phyloP scores from a whole-genome alignment of 2,797 vertebrate species.

The Helarctos malayanus region DNA sequence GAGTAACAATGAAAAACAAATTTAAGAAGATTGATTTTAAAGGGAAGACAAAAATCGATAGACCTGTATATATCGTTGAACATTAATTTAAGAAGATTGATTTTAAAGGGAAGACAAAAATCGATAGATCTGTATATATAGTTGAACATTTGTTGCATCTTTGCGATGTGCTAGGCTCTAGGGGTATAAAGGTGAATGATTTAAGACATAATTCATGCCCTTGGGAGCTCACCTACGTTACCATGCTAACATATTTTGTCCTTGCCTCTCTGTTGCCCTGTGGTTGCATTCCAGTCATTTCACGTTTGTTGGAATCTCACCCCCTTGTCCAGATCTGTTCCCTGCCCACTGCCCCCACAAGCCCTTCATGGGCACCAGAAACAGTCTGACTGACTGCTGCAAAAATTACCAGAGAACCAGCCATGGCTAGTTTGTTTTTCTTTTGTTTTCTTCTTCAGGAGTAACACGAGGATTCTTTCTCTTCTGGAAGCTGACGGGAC shows the following conservation, averaged over 20 bases:
- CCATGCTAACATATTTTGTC: not conserved
- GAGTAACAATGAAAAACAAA: constrained; percentile 43
- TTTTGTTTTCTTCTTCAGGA: constrained; percentile 61
- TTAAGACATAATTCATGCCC: not conserved
- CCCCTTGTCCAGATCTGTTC: not conserved
- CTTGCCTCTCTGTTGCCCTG: not conserved
- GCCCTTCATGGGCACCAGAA: not conserved
- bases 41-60: not conserved
- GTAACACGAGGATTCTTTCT: constrained; percentile 41
- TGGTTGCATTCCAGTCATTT: not conserved
- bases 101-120: constrained; percentile 16
- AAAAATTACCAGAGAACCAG: constrained; percentile 8
- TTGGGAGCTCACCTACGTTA: not conserved
- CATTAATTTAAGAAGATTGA: constrained; percentile 41
- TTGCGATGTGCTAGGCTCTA: not conserved
- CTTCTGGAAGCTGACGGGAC: constrained; percentile 29
- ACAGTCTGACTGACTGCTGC: not conserved
- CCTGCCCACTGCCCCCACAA: not conserved
- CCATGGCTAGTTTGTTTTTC: constrained; percentile 10
- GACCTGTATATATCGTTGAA: not conserved
- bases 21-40: constrained; percentile 56
- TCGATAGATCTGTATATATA: not conserved
- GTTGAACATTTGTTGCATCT: not conserved
- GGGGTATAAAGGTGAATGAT: not conserved
- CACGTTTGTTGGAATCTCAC: not conserved